Evolutionary conservation across 2,113 vertebrate genomes (phyloP), one percentile per base, ranked within the genome.

Genomic region (Hypomesus transpacificus): DNA sequence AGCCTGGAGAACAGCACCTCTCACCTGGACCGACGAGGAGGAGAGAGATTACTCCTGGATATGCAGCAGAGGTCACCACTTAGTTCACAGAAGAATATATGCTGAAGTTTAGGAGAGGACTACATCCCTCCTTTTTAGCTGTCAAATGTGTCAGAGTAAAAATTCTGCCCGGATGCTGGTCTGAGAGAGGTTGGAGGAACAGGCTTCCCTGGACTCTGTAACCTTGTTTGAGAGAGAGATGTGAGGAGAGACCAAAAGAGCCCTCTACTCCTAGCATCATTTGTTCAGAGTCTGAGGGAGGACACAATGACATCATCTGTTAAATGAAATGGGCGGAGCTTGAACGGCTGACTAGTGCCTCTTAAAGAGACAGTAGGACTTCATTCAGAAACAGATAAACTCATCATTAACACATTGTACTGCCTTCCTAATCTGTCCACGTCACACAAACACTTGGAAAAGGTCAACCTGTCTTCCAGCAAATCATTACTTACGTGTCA

Each of bases 231-330:
- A 67, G 66, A 81, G 69, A 72, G 69, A 72, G 70, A 50, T 20
- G 68, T 16, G 59, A 61, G 24, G 59, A 61, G 66, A 21, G 62
- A 76, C 72, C 31, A 62, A 69, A 66, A 73, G 71, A 72, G 81
- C 61, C 70, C 67, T 64, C 31, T 70, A 73, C 77, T 77, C 60
- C 46, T 46, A 61, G 68, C 70, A 89, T 84, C 71, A 78, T 86
- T 84, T 83, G 74, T 85, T 34, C 22, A 66, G 79, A 31, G 75
- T 82, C 80, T 65, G 63, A 83, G 76, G 78, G 78, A 86, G 82
- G 86, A 75, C 76, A 85, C 77, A 3, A 81, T 91, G 91, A 88
- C 87, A 87, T 90, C 88, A 86, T 75, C 64, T 72, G 76, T 63
- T 6, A 69, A 78, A 78, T 21, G 68, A 62, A 3, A 67, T n/a